Percentiles rank a stretch among this genome's conserved stretches.
These are phyloP conservation scores for Pterocles burchelli DNA, from an alignment of 2,113 vertebrate species.

Conservation along the genomic window DNA sequence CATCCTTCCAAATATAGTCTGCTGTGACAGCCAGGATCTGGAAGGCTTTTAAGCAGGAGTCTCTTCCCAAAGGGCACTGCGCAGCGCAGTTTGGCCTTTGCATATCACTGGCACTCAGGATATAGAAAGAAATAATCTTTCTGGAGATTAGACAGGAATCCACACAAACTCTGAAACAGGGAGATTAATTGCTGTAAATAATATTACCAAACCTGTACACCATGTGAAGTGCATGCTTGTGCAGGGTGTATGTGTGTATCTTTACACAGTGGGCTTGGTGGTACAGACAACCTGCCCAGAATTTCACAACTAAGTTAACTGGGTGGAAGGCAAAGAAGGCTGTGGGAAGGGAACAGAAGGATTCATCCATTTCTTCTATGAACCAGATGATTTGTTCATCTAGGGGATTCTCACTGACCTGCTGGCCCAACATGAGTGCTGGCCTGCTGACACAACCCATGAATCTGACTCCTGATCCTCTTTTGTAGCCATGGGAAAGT, in stretches of 20 bases:
- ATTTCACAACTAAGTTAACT: neutral
- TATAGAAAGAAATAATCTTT: neutral
- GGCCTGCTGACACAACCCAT: neutral
- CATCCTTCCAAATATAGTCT: constrained; percentile 62
- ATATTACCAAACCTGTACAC: neutral
- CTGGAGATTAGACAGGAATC: constrained; percentile 21
- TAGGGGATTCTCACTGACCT: neutral
- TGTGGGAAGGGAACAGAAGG: neutral
- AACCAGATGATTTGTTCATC: neutral
- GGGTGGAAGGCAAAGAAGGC: neutral
- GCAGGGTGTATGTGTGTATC: neutral
- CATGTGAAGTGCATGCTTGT: neutral
- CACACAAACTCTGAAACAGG: neutral
- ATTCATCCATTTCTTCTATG: neutral
- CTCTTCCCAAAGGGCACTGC: constrained; percentile 46
- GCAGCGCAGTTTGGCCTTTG: neutral
- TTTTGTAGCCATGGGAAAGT: neutral
- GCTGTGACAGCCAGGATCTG: constrained; percentile 10
- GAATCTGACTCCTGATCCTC: neutral
- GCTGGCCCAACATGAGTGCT: neutral
- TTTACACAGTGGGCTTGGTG: neutral
- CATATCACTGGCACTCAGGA: neutral
- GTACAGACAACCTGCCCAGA: neutral
- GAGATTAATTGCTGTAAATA: neutral
- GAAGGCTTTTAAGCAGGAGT: constrained; percentile 34